Evolutionary conservation across 2,797 vertebrate species (phyloP).

Genomic region (Eospalax fontanierii): DNA sequence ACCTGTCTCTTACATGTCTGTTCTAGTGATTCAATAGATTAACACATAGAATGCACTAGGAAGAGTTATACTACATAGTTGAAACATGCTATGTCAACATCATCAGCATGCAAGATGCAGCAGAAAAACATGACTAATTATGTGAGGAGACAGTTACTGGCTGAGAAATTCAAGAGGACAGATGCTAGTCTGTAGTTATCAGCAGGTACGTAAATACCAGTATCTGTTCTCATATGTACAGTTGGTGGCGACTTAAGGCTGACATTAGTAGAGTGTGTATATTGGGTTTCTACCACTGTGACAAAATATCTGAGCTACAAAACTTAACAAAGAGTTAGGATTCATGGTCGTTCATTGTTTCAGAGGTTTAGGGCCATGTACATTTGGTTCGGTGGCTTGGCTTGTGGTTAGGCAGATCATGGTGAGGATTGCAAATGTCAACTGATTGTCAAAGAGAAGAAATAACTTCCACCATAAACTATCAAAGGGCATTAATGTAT

Average conservation of each 20-base stretch:
- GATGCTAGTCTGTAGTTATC: neutral
- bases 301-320: neutral
- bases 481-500: neutral
- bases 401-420: neutral
- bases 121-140: neutral
- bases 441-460: neutral
- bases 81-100: neutral
- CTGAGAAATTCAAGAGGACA: neutral
- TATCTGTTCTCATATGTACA: neutral
- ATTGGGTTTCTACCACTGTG: neutral
- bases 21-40: neutral
- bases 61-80: neutral
- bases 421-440: conserved; percentile 20
- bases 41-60: neutral
- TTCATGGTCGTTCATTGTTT: neutral
- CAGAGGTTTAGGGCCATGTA: neutral
- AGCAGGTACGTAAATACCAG: neutral
- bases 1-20: neutral
- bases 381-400: too few relatives aligned
- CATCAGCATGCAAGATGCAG: neutral
- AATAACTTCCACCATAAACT: conserved; percentile 44
- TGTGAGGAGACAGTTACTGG: neutral
- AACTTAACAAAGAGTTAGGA: neutral
- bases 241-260: neutral
- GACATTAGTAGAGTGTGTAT: neutral